Conservation (phyloP, 2,797 vertebrate genomes). For the Tokudaia tokunoshimensis region DNA sequence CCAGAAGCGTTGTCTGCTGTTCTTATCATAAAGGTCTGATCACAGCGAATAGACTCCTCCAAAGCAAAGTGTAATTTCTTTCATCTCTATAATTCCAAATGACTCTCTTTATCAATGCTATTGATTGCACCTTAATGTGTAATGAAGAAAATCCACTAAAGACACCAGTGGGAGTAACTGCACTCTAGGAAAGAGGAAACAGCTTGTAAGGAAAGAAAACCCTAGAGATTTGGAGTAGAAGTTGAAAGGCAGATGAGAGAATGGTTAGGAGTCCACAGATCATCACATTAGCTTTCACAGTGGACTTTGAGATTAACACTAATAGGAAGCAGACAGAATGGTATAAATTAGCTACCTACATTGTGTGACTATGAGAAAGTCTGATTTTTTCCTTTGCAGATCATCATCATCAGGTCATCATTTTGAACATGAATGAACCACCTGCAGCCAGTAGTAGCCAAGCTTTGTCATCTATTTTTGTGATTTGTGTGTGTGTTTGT, state of each 20-base stretch:
- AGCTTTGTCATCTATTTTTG: slow-evolving; percentile 1
- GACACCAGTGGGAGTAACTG: slow-evolving; percentile 17
- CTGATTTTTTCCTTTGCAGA: not conserved
- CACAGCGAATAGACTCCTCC: slow-evolving; percentile 45
- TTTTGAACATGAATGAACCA: not conserved
- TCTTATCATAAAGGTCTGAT: slow-evolving; percentile 44
- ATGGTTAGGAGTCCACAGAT: slow-evolving; percentile 43
- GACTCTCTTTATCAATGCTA: slow-evolving; percentile 51
- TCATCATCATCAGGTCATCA: not conserved
- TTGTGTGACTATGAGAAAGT: not conserved
- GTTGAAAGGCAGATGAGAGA: slow-evolving; percentile 27
- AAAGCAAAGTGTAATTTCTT: slow-evolving; percentile 63
- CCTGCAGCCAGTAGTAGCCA: not conserved
- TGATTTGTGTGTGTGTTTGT: not conserved
- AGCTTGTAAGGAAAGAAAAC: slow-evolving; percentile 53
- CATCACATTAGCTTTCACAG: slow-evolving; percentile 23
- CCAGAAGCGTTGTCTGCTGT: not conserved
- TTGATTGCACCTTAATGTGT: slow-evolving; percentile 51
- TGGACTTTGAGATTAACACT: not conserved
- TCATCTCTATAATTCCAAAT: slow-evolving; percentile 41
- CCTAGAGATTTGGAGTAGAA: slow-evolving; percentile 26
- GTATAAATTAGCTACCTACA: not conserved
- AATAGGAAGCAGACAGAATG: not conserved
- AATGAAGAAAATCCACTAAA: slow-evolving; percentile 54
- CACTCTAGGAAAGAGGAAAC: slow-evolving; percentile 2